Percentiles rank a stretch among this genome's conserved stretches.
Evolutionary conservation across 2,888 invertebrate species (phyloP).

Genomic region (Macrosiphum euphorbiae): DNA sequence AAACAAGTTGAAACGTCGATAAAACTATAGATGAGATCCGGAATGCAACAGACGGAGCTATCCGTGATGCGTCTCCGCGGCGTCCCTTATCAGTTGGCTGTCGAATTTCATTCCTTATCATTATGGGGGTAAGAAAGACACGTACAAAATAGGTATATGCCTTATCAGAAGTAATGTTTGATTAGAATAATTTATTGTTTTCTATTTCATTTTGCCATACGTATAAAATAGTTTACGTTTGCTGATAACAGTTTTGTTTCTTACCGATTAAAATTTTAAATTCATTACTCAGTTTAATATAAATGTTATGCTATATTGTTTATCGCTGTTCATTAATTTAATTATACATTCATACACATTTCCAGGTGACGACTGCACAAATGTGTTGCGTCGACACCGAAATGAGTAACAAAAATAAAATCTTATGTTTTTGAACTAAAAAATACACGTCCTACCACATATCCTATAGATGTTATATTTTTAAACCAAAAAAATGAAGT

Average conservation of each 20-base stretch:
- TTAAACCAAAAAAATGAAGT: slow-evolving; percentile 24
- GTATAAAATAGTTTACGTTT: not conserved
- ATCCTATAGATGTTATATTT: not conserved
- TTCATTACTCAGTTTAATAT: not conserved
- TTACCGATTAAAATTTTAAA: slow-evolving; percentile 7
- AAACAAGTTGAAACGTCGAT: not conserved
- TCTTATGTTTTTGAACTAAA: not conserved
- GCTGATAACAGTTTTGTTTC: slow-evolving; percentile 3
- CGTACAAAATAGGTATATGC: not conserved
- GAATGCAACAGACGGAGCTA: not conserved
- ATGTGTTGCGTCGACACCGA: not conserved
- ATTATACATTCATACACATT: not conserved
- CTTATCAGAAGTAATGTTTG: not conserved
- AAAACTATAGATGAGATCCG: not conserved
- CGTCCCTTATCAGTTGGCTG: not conserved
- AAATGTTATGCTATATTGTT: not conserved
- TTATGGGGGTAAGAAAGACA: not conserved
- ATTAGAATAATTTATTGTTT: not conserved
- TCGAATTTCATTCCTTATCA: not conserved
- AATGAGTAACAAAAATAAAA: not conserved
- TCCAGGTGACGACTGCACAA: not conserved
- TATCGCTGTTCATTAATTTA: not conserved
- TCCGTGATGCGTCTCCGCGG: not conserved
- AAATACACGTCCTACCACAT: not conserved
- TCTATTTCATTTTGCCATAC: not conserved